Evolutionary conservation across 2,113 vertebrate species (phyloP).

Genomic region (Pseudorhombus dupliciocellatus): DNA sequence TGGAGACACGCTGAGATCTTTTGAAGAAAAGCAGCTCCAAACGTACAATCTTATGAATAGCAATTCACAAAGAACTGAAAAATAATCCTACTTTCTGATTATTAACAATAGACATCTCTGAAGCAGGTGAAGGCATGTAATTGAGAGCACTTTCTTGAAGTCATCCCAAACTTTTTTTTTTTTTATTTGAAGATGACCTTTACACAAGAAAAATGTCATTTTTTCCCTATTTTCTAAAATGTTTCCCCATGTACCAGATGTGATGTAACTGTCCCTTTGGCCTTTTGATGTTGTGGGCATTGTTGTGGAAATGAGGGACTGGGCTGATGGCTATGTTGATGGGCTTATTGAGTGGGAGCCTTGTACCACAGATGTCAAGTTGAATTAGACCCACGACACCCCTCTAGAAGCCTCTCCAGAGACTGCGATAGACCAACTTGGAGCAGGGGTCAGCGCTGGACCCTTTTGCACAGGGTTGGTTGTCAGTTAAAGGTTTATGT

Average conservation of each 20-base stretch:
- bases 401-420: conserved; percentile 40
- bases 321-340: conserved; percentile 37
- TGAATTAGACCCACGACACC: conserved; percentile 50
- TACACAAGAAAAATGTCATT: neutral
- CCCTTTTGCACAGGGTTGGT: neutral
- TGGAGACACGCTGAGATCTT: conserved; percentile 7
- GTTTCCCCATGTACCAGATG: neutral
- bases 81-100: neutral
- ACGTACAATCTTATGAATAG: neutral
- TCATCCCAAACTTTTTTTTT: neutral
- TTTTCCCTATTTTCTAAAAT: too few species aligned
- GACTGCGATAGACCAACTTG: conserved; percentile 44
- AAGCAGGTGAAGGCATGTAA: too few species aligned
- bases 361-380: conserved; percentile 60
- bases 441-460: conserved; percentile 13
- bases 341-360: conserved; percentile 38
- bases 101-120: too few species aligned
- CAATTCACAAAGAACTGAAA: neutral
- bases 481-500: neutral
- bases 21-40: neutral
- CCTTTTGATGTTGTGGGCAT: neutral
- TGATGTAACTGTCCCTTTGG: neutral
- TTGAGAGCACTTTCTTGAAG: too few species aligned
- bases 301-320: conserved; percentile 7
- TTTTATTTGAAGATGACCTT: neutral